phyloP scores from a whole-genome alignment of 2,797 vertebrate species.

The Argyrosomus regius region DNA sequence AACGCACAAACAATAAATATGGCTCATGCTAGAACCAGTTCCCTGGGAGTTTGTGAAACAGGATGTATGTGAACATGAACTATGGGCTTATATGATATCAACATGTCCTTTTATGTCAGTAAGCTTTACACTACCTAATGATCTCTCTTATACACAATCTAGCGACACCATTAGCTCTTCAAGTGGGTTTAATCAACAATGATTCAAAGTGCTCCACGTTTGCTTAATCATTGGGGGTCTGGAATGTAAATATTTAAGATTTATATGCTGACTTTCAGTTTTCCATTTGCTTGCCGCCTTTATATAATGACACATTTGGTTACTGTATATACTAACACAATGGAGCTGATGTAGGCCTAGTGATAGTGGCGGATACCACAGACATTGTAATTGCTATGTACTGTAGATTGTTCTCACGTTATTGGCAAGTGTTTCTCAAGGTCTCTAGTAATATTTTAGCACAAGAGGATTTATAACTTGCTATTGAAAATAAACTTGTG shows the following conservation, averaged over 20 bases:
- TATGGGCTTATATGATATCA: conserved; percentile 13
- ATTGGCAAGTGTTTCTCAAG: conserved; percentile 46
- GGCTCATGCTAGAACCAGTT: not conserved
- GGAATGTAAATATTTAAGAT: conserved; percentile 58
- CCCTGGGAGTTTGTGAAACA: not conserved
- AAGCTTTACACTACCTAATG: conserved; percentile 41
- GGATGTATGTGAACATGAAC: conserved; percentile 17
- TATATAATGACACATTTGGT: conserved; percentile 17
- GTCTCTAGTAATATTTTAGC: conserved; percentile 37
- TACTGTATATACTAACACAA: conserved; percentile 30
- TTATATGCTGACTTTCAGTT: conserved; percentile 22
- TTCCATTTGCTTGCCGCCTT: conserved; percentile 16
- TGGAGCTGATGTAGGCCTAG: conserved; percentile 25
- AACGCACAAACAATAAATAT: not conserved
- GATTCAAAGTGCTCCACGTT: conserved; percentile 22
- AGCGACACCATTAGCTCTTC: conserved; percentile 16
- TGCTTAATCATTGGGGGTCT: conserved; percentile 22
- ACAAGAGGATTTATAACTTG: conserved; percentile 48
- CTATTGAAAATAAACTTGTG: conserved; percentile 51
- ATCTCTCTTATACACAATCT: conserved; percentile 34
- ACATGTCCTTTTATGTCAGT: conserved; percentile 50
- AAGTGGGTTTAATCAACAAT: conserved; percentile 50
- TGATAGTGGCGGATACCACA: conserved; percentile 18
- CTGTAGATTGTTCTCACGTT: conserved; percentile 32
- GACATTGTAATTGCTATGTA: conserved; percentile 7